These are phyloP conservation scores for Leucopternis melanops DNA, from an alignment of 2,113 vertebrate genomes.

Conservation along the genomic window DNA sequence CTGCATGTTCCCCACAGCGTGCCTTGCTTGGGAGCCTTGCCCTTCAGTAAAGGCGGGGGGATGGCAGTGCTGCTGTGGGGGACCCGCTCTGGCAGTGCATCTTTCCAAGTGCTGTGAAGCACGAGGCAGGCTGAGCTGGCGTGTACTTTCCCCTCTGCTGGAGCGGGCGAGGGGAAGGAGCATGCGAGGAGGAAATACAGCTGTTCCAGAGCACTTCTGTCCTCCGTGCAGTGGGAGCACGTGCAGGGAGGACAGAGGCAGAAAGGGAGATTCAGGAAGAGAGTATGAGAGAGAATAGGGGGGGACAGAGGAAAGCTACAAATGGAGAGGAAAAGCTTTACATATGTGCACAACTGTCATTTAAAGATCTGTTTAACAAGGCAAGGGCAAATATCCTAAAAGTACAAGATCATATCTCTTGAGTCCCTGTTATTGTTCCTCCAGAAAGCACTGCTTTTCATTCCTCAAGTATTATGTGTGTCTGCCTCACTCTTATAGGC, in stretches of 20 bases:
- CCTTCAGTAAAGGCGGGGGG: not conserved
- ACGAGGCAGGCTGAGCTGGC: not conserved
- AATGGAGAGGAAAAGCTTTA: not conserved
- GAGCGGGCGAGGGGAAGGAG: not conserved
- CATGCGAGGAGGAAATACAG: not conserved
- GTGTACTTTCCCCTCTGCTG: not conserved
- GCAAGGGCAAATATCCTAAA: not conserved
- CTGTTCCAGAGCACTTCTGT: conserved; percentile 4
- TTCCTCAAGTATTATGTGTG: not conserved
- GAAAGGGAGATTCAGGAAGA: not conserved
- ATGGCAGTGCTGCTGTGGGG: not conserved
- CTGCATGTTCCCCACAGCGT: accelerated
- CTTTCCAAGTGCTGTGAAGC: not conserved
- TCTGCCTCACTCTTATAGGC: not conserved
- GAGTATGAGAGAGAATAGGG: not conserved
- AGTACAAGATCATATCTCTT: not conserved
- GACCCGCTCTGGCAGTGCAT: not conserved
- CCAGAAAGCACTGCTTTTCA: not conserved
- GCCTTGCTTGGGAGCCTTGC: not conserved
- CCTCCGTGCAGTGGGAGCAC: not conserved
- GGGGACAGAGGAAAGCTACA: not conserved
- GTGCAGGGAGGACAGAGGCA: not conserved
- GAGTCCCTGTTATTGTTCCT: not conserved
- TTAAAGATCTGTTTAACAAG: not conserved
- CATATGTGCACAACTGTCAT: not conserved